These are phyloP conservation scores for Pteropus alecto DNA, from an alignment of 2,113 vertebrate species.

Conservation along the genomic window DNA sequence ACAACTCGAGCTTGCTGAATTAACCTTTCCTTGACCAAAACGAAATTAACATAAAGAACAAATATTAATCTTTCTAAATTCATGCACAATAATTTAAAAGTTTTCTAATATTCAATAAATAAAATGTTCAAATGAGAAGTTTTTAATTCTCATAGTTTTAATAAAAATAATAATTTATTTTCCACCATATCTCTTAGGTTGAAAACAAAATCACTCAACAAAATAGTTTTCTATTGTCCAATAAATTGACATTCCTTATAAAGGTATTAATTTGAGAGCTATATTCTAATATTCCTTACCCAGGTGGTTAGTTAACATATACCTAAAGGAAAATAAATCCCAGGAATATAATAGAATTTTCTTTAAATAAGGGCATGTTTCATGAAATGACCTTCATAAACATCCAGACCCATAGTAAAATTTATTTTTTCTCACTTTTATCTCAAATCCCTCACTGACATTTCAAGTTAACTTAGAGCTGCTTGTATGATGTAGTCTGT, in stretches of 20 bases:
- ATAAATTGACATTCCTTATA: background rate
- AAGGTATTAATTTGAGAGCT: background rate
- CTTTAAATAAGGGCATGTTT: background rate
- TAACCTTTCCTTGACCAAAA: background rate
- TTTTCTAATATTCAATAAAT: constrained; percentile 8
- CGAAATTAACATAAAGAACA: background rate
- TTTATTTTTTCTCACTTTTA: background rate
- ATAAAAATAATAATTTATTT: background rate
- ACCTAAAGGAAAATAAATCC: background rate
- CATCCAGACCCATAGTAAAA: background rate
- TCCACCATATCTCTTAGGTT: background rate
- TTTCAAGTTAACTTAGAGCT: background rate
- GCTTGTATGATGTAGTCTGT: background rate
- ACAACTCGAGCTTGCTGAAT: background rate
- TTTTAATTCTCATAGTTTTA: background rate
- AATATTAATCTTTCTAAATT: background rate
- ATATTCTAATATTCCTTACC: background rate
- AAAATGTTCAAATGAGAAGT: background rate
- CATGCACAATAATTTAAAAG: background rate
- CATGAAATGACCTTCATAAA: background rate
- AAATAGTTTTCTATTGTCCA: background rate
- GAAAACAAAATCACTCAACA: background rate
- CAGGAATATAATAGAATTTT: background rate
- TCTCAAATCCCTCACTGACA: background rate
- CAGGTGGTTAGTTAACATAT: background rate